Evolutionary conservation across 2,888 invertebrate species (phyloP).

Genomic region (Aphrophora alni): DNA sequence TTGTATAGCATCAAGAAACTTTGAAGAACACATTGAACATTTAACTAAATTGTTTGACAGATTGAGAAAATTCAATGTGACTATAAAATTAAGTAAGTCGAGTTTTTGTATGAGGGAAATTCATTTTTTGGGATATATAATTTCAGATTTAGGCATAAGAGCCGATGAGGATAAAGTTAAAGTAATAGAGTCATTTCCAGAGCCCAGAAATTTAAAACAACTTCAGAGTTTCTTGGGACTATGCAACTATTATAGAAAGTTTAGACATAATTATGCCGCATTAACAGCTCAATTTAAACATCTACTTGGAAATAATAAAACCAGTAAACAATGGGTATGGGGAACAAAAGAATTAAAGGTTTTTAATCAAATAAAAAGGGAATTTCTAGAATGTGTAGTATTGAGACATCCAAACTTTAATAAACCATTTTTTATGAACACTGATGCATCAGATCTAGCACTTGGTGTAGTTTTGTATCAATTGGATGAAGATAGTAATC

Average conservation of each 20-base stretch:
- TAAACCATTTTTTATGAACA: too few species aligned
- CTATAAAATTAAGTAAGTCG: neutral
- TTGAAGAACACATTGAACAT: conserved; percentile 2
- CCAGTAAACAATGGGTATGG: too few species aligned
- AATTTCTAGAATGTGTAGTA: too few species aligned
- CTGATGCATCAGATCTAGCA: too few species aligned
- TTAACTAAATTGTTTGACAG: neutral
- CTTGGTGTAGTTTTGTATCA: too few species aligned
- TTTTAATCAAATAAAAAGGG: too few species aligned
- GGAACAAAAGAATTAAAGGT: too few species aligned
- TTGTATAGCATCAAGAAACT: neutral
- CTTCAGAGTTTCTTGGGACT: conserved; percentile 23
- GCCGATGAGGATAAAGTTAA: neutral
- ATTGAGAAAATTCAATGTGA: neutral
- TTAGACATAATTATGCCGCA: conserved; percentile 11
- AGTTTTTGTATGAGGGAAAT: neutral
- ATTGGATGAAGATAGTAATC: too few species aligned
- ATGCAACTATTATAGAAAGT: conserved; percentile 9
- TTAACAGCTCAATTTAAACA: neutral
- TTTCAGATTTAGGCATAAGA: neutral
- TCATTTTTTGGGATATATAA: neutral
- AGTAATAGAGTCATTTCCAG: neutral
- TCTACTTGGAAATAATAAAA: too few species aligned
- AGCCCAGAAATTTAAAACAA: neutral
- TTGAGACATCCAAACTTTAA: too few species aligned